A percentile compares a stretch with the other conserved stretches of the same genome.
Conservation (phyloP, 2,797 vertebrate genomes). For the Pantherophis vulpinus region DNA sequence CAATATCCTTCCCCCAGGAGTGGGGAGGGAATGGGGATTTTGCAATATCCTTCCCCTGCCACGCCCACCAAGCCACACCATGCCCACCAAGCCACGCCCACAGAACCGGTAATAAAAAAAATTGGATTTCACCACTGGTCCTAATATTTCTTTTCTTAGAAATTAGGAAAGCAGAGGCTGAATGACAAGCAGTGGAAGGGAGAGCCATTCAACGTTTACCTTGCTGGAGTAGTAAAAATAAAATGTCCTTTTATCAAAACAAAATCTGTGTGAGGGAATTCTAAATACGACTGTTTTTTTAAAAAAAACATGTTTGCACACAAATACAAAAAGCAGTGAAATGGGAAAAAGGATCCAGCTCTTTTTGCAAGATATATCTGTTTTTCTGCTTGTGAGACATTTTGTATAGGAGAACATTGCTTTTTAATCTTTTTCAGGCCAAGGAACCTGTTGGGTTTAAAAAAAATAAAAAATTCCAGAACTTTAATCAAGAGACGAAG, state of each 20-base stretch:
- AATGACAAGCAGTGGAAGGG: background rate
- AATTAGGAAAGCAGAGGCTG: background rate
- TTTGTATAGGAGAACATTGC: background rate
- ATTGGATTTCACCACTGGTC: no score
- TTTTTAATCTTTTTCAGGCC: background rate
- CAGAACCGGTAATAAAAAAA: no score
- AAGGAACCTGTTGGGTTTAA: background rate
- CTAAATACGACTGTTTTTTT: background rate
- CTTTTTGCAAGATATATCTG: background rate
- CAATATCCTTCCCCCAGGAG: no score
- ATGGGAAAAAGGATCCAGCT: background rate
- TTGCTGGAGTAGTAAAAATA: background rate
- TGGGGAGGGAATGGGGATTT: no score
- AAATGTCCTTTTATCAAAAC: background rate
- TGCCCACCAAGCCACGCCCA: no score
- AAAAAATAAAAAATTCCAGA: background rate
- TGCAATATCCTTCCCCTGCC: no score
- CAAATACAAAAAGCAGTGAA: background rate
- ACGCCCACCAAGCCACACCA: no score
- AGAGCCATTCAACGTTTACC: background rate
- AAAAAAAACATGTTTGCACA: accelerated
- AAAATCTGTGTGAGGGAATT: background rate
- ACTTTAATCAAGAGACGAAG: background rate
- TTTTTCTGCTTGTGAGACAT: background rate
- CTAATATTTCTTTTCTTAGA: background rate